These are phyloP conservation scores for Chlorospingus semifuscus DNA, from an alignment of 2,797 vertebrate species.

Conservation along the genomic window DNA sequence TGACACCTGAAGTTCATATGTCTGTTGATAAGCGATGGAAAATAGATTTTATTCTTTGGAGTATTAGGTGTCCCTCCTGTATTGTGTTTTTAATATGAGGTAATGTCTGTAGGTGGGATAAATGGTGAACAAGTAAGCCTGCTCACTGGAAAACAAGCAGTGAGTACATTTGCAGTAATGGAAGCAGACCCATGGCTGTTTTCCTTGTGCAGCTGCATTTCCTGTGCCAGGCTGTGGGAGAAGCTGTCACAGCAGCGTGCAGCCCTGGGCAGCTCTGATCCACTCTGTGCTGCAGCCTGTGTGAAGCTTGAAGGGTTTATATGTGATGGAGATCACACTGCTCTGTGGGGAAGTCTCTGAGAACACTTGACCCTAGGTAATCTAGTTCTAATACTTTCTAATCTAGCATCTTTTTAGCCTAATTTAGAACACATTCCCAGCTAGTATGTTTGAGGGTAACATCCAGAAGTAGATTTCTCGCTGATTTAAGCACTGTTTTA, in stretches of 20 bases:
- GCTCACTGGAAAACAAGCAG: neutral
- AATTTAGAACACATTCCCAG: slow-evolving; percentile 19
- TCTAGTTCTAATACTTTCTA: slow-evolving; percentile 37
- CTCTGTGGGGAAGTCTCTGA: neutral
- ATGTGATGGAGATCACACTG: neutral
- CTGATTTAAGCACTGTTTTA: neutral
- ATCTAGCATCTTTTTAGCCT: slow-evolving; percentile 14
- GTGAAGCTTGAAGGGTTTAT: neutral
- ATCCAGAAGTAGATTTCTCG: neutral
- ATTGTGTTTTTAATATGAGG: neutral
- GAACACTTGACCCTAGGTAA: slow-evolving; percentile 3
- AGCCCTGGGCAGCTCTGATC: neutral
- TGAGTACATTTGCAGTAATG: neutral
- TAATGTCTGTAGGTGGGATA: slow-evolving; percentile 6
- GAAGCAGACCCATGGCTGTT: neutral
- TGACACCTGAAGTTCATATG: neutral
- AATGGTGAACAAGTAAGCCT: slow-evolving; percentile 1
- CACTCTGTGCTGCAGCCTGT: neutral
- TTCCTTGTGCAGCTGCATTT: neutral
- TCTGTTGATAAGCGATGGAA: neutral
- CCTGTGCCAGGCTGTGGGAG: neutral
- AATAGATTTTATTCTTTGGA: neutral
- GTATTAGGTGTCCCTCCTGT: neutral
- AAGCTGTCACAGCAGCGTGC: neutral
- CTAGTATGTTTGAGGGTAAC: neutral